phyloP scores from a whole-genome alignment of 35 echinoderm and acorn worm genomes.

The Apostichopus parvimensis region DNA sequence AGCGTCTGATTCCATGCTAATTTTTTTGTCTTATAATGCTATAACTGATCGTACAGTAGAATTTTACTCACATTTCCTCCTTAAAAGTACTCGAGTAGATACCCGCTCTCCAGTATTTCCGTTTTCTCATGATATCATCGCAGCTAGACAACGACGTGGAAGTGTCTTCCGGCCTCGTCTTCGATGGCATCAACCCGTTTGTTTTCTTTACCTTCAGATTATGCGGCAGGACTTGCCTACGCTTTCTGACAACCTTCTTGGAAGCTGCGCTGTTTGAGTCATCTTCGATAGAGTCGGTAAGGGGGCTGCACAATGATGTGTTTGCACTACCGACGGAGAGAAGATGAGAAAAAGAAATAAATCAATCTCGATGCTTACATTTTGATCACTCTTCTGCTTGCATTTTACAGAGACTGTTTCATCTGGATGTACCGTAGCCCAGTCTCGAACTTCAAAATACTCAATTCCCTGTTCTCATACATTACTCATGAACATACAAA shows the following conservation, averaged over 20 bases:
- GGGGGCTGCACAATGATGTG: neutral
- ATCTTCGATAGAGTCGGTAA: neutral
- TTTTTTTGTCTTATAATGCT: too few relatives aligned
- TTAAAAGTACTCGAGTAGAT: slow-evolving; percentile 95
- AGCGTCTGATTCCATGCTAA: too few relatives aligned
- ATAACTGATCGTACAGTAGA: too few relatives aligned
- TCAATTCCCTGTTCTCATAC: too few relatives aligned
- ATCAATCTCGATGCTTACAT: too few relatives aligned
- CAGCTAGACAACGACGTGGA: neutral
- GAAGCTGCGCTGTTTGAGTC: neutral
- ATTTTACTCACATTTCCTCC: slow-evolving; percentile 72
- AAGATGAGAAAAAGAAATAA: too few relatives aligned
- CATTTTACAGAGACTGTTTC: too few relatives aligned
- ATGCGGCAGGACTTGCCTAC: slow-evolving; percentile 6
- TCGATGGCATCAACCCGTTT: slow-evolving; percentile 17
- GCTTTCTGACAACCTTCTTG: slow-evolving; percentile 35
- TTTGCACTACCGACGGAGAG: neutral
- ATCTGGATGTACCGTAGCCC: too few relatives aligned
- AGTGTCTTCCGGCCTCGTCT: slow-evolving; percentile 38
- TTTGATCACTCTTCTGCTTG: too few relatives aligned
- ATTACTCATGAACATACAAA: too few relatives aligned
- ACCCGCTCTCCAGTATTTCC: slow-evolving; percentile 93
- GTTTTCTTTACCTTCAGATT: slow-evolving; percentile 49
- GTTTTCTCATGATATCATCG: slow-evolving; percentile 68
- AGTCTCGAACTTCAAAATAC: too few relatives aligned